phyloP scores from a whole-genome alignment of 2,888 invertebrate genomes.

The Sphaeridia pumilis region DNA sequence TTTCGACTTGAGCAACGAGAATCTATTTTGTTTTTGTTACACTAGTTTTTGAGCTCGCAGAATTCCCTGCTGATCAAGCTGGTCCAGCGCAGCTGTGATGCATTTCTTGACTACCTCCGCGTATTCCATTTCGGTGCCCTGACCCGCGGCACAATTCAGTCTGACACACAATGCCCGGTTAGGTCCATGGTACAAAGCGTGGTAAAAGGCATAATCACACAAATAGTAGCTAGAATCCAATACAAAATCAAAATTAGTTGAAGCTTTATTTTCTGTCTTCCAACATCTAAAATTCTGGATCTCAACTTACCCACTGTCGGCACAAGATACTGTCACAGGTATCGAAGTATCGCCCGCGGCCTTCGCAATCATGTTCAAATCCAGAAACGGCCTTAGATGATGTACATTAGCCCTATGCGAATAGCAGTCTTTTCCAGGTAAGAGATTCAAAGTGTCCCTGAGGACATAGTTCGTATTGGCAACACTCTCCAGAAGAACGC shows the following conservation, averaged over 20 bases:
- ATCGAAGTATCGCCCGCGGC: not conserved
- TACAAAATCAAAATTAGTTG: not conserved
- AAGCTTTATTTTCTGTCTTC: too few species aligned
- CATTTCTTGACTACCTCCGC: too few species aligned
- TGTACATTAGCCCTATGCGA: not conserved
- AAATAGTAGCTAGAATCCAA: slow-evolving; percentile 1
- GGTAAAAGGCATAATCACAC: slow-evolving; percentile 10
- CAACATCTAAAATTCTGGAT: too few species aligned
- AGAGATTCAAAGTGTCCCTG: not conserved
- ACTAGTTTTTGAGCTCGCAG: too few species aligned
- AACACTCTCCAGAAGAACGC: not conserved
- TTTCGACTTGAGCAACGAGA: too few species aligned
- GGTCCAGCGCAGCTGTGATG: too few species aligned
- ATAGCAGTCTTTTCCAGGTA: too few species aligned
- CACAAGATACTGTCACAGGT: not conserved
- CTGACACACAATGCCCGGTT: slow-evolving; percentile 2
- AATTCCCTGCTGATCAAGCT: too few species aligned
- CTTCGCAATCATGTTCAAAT: not conserved
- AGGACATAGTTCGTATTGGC: not conserved
- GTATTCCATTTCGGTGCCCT: too few species aligned
- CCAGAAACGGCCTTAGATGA: not conserved
- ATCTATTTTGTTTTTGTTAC: too few species aligned
- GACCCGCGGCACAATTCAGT: too few species aligned
- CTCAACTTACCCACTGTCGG: slow-evolving; percentile 3
- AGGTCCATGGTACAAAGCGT: not conserved